A percentile compares a stretch with the other conserved stretches of the same genome.
phyloP scores from a whole-genome alignment of 2,797 vertebrate species.

The Steatocranus sp. region DNA sequence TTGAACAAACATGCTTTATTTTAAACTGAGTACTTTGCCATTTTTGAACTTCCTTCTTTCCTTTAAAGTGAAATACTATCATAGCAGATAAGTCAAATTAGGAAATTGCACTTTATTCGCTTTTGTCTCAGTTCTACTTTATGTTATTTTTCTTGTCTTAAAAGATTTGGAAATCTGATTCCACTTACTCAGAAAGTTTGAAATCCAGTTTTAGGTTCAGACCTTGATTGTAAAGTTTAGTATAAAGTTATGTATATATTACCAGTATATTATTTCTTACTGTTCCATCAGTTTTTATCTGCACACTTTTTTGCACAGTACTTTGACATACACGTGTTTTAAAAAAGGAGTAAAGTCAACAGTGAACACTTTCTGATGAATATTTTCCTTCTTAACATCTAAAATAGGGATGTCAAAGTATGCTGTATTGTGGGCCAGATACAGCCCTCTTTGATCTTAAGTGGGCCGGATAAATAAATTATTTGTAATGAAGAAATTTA shows the following conservation, averaged over 20 bases:
- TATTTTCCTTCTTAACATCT: background rate
- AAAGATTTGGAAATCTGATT: background rate
- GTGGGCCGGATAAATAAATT: too few species aligned
- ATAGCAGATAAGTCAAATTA: background rate
- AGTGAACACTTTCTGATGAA: background rate
- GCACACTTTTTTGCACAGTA: background rate
- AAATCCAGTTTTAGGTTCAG: background rate
- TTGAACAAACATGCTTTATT: background rate
- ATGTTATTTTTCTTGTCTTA: background rate
- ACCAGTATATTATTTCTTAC: background rate
- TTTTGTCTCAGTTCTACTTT: background rate
- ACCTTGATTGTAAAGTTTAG: background rate
- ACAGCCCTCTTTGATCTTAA: too few species aligned
- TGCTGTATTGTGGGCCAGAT: too few species aligned
- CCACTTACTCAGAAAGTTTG: background rate
- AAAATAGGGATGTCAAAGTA: background rate
- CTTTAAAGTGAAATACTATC: background rate
- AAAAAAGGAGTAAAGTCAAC: background rate
- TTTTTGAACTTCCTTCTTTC: background rate
- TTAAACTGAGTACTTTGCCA: background rate
- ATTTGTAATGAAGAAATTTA: background rate
- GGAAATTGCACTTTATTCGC: background rate
- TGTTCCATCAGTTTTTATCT: background rate
- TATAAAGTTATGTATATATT: too few species aligned
- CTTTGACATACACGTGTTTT: background rate